Base-by-base conservation (phyloP, 2,113 vertebrate species). In the Chamaetylas fuelleborni region DNA sequence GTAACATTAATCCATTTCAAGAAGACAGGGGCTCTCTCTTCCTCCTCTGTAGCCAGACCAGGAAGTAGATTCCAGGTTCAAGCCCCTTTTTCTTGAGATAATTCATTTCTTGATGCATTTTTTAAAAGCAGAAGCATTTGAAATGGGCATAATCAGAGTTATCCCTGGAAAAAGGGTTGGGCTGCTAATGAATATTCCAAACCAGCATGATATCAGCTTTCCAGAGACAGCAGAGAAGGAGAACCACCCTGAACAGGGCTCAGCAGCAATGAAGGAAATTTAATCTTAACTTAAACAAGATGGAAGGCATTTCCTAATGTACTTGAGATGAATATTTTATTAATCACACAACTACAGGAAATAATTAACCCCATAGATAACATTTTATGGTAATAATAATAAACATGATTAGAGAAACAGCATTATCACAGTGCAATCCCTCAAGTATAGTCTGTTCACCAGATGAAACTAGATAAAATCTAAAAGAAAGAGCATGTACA, bases 301-400 rank as follows among this genome's bases (percentile, higher is more conserved):
- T 76, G 73, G 28, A 31, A 92, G 34, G 15, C 16, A 83, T 93
- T 94, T 81, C 61, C 54, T 66, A 88, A 81, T 36, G 42, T 84
- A 81, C 14, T 86, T 78, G 9, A 77, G 54, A 90, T 83, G 2
- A 81, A 54, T 84, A 73, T 90, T 88, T 92, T 86, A 84, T 88
- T 83, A 54, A 70, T 81, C 64, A 78, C n/a, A 91, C 12, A 86
- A 83, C 36, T 86, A 70, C 34, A 74, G 72, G 72, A 95, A 93
- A 93, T 72, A 93, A 96, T 95, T 84, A 95, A 73, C 34, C 51
- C 34, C 67, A 64, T 15, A 83, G 79, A 92, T 90, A 86, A 91
- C 43, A 84, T 81, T 86, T 93, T 66, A 38, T 31, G 64, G 22
- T 53, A 79, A 43, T 71, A 87, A 71, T 51, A 86, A 87, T 58